Evolutionary conservation across 2,888 invertebrate species (phyloP).

Genomic region (Drosophila meridiana): DNA sequence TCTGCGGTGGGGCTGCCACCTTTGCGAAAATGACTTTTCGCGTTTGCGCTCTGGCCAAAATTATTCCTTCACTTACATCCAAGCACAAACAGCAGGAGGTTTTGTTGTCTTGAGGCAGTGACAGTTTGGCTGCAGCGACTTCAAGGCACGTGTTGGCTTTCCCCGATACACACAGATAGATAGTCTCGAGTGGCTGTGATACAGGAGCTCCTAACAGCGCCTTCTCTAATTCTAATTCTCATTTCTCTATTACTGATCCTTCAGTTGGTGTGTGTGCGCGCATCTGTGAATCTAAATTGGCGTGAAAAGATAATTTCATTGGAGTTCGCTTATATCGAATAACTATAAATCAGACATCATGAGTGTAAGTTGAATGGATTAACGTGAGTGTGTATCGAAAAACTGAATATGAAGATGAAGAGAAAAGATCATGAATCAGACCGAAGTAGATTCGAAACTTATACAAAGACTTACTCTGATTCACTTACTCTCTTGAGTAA

Average conservation of each 20-base stretch:
- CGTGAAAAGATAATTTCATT: neutral
- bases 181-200: conserved; percentile 6
- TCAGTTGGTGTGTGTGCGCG: conserved; percentile 1
- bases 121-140: conserved; percentile 39
- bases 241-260: conserved; percentile 5
- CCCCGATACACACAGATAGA: neutral
- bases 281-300: neutral
- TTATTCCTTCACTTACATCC: conserved; percentile 19
- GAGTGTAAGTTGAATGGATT: conserved; percentile 39
- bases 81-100: conserved; percentile 64
- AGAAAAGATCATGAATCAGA: neutral
- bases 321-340: neutral
- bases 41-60: conserved; percentile 19
- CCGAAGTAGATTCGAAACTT: too few relatives aligned
- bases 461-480: too few relatives aligned
- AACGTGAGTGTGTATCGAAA: neutral
- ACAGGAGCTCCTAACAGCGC: conserved; percentile 3
- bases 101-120: conserved; percentile 62
- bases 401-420: neutral
- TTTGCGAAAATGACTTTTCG: conserved; percentile 6
- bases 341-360: conserved; percentile 30
- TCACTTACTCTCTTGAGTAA: too few relatives aligned
- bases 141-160: conserved; percentile 15
- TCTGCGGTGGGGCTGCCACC: conserved; percentile 4
- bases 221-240: neutral